Percentiles rank a stretch among this genome's conserved stretches.
Conservation (phyloP, 2,113 vertebrate genomes). For the Lethenteron camtschaticum region DNA sequence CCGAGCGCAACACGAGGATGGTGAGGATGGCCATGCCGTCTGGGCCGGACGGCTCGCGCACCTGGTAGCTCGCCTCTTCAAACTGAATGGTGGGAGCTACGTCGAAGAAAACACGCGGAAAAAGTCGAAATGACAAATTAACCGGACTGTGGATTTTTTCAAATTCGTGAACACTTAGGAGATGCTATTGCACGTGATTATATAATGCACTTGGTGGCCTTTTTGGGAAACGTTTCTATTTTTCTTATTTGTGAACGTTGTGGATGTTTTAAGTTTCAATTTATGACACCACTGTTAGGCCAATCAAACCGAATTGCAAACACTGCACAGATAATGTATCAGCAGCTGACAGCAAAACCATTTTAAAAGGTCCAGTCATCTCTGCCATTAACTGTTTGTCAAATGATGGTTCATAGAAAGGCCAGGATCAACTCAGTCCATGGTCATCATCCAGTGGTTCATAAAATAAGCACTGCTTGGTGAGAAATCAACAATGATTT, state of each 20-base stretch:
- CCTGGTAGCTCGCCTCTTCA: slow-evolving; percentile 59
- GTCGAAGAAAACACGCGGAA: neutral
- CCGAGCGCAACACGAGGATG: slow-evolving; percentile 53
- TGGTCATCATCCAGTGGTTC: too few species aligned
- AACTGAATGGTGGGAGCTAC: slow-evolving; percentile 60
- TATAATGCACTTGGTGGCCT: neutral
- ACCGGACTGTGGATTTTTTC: neutral
- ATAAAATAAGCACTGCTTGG: too few species aligned
- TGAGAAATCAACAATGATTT: too few species aligned
- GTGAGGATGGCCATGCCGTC: slow-evolving; percentile 47
- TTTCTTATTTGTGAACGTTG: too few species aligned
- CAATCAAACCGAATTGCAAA: neutral
- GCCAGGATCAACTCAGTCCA: too few species aligned
- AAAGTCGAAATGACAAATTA: neutral
- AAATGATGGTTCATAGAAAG: too few species aligned
- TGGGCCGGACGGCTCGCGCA: slow-evolving; percentile 55
- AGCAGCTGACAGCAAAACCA: too few species aligned
- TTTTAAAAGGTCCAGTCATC: too few species aligned
- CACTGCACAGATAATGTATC: neutral
- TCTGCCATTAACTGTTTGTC: too few species aligned
- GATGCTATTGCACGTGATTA: neutral
- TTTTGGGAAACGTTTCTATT: too few species aligned
- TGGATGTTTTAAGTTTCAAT: neutral
- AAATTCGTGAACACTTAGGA: neutral
- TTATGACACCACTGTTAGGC: neutral